Conservation (phyloP, 2,113 vertebrate genomes). For the Mobula birostris region DNA sequence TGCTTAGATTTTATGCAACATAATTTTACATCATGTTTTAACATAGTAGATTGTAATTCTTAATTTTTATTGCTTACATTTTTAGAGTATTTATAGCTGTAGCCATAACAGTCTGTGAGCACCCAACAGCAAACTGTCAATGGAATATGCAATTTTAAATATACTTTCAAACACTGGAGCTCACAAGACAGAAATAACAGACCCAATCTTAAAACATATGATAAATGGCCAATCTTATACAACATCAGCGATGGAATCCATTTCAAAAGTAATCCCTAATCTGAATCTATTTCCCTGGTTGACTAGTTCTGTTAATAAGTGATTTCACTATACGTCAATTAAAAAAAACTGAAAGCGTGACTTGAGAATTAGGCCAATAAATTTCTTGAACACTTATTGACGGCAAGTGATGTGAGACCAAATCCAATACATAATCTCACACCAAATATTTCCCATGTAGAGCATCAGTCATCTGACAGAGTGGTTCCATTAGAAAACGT, state of each 20-base stretch:
- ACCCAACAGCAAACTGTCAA: neutral
- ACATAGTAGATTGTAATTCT: neutral
- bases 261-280: neutral
- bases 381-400: neutral
- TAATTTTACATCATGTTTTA: neutral
- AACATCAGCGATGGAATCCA: neutral
- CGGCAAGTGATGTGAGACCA: neutral
- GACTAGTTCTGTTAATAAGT: neutral
- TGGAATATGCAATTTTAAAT: neutral
- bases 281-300: neutral
- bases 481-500: too few relatives aligned
- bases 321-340: neutral
- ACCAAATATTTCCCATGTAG: neutral
- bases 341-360: neutral
- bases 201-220: neutral
- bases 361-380: too few relatives aligned
- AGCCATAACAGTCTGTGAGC: slow-evolving; percentile 7
- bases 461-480: neutral
- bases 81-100: neutral
- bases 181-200: neutral
- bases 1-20: too few relatives aligned
- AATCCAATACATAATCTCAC: neutral
- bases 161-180: neutral
- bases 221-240: neutral
- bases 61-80: neutral